A percentile compares a stretch with the other conserved stretches of the same genome.
These are phyloP conservation scores for Neoarius graeffei DNA, from an alignment of 2,113 vertebrate genomes.

Conservation along the genomic window DNA sequence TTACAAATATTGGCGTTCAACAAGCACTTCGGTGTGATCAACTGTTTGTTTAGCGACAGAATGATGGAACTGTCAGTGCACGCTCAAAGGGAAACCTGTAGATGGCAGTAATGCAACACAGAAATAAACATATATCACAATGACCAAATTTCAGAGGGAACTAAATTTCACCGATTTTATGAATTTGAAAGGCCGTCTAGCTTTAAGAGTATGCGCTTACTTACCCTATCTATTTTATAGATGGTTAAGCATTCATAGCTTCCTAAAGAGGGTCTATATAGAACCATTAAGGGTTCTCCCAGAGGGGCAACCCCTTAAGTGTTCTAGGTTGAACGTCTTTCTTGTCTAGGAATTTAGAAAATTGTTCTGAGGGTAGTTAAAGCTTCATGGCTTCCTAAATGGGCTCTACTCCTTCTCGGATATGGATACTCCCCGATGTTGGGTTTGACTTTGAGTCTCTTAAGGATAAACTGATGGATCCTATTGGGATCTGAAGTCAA, in stretches of 20 bases:
- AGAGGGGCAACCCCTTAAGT: not conserved
- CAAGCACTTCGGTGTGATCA: no score
- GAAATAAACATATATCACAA: no score
- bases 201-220: not conserved
- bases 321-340: not conserved
- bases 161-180: no score
- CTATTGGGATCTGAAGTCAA: not conserved
- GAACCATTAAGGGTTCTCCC: not conserved
- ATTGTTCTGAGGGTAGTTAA: not conserved
- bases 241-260: not conserved
- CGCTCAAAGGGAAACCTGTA: no score
- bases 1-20: no score
- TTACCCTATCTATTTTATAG: not conserved
- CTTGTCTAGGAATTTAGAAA: not conserved
- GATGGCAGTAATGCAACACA: no score
- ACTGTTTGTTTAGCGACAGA: no score
- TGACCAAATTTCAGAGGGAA: no score
- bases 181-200: no score
- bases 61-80: no score
- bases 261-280: not conserved
- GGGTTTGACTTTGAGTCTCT: not conserved
- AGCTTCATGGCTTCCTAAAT: not conserved
- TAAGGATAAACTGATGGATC: not conserved
- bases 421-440: not conserved
- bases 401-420: not conserved